Conservation (phyloP, 2,113 vertebrate species). For the Mobula birostris region DNA sequence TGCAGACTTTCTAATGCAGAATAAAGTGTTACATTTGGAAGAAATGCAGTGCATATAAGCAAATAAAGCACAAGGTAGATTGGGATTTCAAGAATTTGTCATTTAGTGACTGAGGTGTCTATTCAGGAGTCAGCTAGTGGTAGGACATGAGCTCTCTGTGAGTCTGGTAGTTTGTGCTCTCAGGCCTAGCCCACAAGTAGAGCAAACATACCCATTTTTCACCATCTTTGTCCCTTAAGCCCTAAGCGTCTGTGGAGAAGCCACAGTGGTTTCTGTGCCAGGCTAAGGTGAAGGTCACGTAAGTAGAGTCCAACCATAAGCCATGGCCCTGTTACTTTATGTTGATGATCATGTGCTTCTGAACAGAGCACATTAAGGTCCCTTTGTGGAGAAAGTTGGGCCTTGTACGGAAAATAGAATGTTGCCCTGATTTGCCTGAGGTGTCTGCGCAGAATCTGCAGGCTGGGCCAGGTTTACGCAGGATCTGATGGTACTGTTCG, state of each 20-base stretch:
- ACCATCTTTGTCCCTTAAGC: neutral
- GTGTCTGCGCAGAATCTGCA: neutral
- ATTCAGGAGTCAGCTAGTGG: no score
- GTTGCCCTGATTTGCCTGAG: neutral
- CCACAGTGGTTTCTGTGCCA: neutral
- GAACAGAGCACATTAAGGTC: neutral
- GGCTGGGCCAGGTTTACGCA: neutral
- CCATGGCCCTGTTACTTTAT: neutral
- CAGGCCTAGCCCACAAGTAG: neutral
- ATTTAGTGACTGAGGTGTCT: no score
- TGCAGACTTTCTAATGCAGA: no score
- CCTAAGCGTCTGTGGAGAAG: neutral
- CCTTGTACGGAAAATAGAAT: neutral
- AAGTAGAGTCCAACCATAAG: neutral
- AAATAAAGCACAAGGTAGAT: no score
- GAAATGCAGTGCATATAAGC: no score
- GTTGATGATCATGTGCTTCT: neutral
- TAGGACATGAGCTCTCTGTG: no score
- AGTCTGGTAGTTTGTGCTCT: no score
- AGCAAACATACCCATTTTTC: neutral
- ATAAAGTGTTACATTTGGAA: no score
- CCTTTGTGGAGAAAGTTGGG: no score
- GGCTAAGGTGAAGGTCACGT: neutral
- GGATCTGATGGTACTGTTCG: no score
- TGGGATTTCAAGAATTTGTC: no score